Base-by-base conservation (phyloP, 2,888 invertebrate genomes). In the Dorcus parallelipipedus region DNA sequence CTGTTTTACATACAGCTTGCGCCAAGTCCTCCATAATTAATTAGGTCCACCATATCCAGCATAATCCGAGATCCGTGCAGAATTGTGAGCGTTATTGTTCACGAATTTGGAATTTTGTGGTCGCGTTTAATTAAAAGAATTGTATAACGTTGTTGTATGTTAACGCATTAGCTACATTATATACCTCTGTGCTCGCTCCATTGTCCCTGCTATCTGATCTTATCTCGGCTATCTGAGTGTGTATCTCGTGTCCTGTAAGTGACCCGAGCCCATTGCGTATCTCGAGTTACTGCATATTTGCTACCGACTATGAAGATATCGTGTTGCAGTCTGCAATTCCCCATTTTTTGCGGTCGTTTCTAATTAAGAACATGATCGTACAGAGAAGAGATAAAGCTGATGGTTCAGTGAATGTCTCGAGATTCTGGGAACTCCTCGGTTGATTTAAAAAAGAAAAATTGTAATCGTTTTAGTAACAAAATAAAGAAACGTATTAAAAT, bases 1-100 rank as follows among this genome's bases (percentile, higher is more conserved):
- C 69, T 69, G 67, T 67, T 73, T 71, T 73, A 71, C 71, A 73
- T 72, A 70, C 67, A 68, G 67, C 71, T 73, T 67, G 67, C 66
- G 64, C 26, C 26, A 33, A 33, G 26, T 70, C 63, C 67, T 71
- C 71, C 70, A 71, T 72, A 71, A 71, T 72, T 72, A 71, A 71
- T 72, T 72, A 71, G 45, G 6, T 20, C 23, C 45, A 45, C 43
- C 43, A 43, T 43, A 43, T 45, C 45, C 23, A 45, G 9, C 7
- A 43, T 43, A 10, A 43, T 20, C 41, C 2, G n/a, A 14, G n/a
- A 3, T 10, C 43, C 6, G 43, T 10, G 43, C n/a, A n/a, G 3
- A 17, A 6, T 10, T 43, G 14, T 43, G 7, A 23, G 20, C 45
- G 23, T 45, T 45, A 23, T 45, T 45, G 45, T 33, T 33, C 26